These are phyloP conservation scores for Priocnemis perturbator DNA, from an alignment of 2,888 invertebrate species.

Conservation along the genomic window DNA sequence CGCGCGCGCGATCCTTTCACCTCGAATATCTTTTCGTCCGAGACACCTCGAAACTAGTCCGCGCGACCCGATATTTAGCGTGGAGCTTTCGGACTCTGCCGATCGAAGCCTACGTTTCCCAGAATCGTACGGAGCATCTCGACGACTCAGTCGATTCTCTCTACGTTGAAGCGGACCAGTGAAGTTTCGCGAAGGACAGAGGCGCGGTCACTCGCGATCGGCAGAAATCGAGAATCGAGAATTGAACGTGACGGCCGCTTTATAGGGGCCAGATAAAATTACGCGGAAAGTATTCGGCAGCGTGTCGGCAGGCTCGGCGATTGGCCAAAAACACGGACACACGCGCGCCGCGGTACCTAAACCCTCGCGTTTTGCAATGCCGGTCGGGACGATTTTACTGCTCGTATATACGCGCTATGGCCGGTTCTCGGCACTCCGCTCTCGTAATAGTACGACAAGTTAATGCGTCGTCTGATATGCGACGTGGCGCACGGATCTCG, in stretches of 20 bases:
- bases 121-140: no score
- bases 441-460: conserved; percentile 51
- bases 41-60: no score
- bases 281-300: conserved; percentile 31
- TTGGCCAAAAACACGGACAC: conserved; percentile 42
- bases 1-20: no score
- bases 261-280: conserved; percentile 32
- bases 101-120: no score
- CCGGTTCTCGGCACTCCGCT: conserved; percentile 36
- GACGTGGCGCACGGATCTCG: conserved; percentile 46
- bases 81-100: no score
- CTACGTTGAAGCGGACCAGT: no score
- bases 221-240: conserved; percentile 2
- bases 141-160: no score
- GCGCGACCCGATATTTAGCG: no score
- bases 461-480: conserved; percentile 50
- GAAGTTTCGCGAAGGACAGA: no score
- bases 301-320: conserved; percentile 39
- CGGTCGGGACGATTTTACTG: conserved; percentile 45
- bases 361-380: conserved; percentile 43
- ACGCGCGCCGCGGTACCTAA: not conserved
- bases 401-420: conserved; percentile 39
- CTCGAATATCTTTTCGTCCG: no score
- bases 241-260: conserved; percentile 7
- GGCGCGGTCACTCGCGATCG: no score